Conservation (phyloP, 1,140 invertebrate genomes). For the Sipha flava region DNA sequence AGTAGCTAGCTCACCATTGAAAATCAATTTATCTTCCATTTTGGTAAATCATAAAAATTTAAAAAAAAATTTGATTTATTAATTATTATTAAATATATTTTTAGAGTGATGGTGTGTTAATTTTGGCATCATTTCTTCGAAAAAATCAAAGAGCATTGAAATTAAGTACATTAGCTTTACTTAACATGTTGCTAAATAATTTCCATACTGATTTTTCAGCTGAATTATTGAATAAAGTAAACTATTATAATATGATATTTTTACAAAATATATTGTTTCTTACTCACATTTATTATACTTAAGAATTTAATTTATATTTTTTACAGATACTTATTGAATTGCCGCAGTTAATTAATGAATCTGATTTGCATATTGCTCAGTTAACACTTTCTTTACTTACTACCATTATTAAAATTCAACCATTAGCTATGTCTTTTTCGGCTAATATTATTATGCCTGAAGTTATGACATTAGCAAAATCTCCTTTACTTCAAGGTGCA, state of each 20-base stretch:
- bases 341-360: constrained; percentile 81
- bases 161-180: constrained; percentile 76
- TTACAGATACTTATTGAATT: constrained; percentile 65
- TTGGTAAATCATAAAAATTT: constrained; percentile 49
- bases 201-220: constrained; percentile 50
- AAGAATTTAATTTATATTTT: no score
- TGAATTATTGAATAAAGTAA: constrained; percentile 64
- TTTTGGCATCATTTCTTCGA: constrained; percentile 85
- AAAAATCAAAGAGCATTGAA: constrained; percentile 96
- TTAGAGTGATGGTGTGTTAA: constrained; percentile 76
- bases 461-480: constrained; percentile 77
- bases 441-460: constrained; percentile 66
- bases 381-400: constrained; percentile 69
- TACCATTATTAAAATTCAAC: constrained; percentile 61
- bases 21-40: constrained; percentile 77
- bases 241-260: no score
- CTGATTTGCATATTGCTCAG: constrained; percentile 93
- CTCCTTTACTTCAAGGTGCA: constrained; percentile 71
- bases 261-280: no score
- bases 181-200: constrained; percentile 83
- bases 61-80: neutral
- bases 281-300: no score
- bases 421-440: constrained; percentile 57
- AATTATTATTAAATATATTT: constrained; percentile 34
- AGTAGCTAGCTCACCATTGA: constrained; percentile 81